Evolutionary conservation across 1,140 invertebrate genomes (phyloP), one percentile per base, ranked within the genome.

Genomic region (Agrypnia vestita): DNA sequence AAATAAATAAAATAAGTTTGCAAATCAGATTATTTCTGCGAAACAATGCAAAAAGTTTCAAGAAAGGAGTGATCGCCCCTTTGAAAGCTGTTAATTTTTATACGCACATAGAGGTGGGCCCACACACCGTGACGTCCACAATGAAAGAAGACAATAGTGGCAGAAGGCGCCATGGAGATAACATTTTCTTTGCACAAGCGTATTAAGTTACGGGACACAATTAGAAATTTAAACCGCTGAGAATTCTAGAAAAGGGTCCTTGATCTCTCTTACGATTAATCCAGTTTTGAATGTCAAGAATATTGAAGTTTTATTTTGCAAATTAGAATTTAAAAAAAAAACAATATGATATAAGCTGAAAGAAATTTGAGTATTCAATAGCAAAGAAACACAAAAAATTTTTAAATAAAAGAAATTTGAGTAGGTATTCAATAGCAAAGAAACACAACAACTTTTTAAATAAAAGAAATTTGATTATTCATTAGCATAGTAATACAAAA

Each of bases 181-280:
- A 67, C 15, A 43, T 43, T 67, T 43, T 44, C 62, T 67, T 67
- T 15, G 62, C 17, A 43, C 13, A 11, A 4, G 62, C 43, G 35
- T 67, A 67, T 43, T 15, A 9, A 15, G 62, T 67, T 44, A 44
- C 62, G n/a, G 21, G 15, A 47, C 61, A 62, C 25, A 51, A 51
- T 51, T 59, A 19, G 55, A 59, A 59, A 59, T 59, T 15, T 19
- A 59, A 15, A 59, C 55, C 55, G 10, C 55, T 21, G 55, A 59
- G 55, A 15, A 59, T 19, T 59, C 55, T 15, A 59, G 15, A 59
- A 21, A 35, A 59, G 55, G 55, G 4, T 21, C 21, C 55, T 59
- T 59, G 21, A 59, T 59, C 55, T 59, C 21, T 56, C 9, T 0
- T 21, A 7, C 4, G 8, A 12, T 25, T 12, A 43, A 11, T 21